A percentile compares a stretch with the other conserved stretches of the same genome.
phyloP scores from a whole-genome alignment of 2,888 invertebrate genomes.

The Agrilus mali region DNA sequence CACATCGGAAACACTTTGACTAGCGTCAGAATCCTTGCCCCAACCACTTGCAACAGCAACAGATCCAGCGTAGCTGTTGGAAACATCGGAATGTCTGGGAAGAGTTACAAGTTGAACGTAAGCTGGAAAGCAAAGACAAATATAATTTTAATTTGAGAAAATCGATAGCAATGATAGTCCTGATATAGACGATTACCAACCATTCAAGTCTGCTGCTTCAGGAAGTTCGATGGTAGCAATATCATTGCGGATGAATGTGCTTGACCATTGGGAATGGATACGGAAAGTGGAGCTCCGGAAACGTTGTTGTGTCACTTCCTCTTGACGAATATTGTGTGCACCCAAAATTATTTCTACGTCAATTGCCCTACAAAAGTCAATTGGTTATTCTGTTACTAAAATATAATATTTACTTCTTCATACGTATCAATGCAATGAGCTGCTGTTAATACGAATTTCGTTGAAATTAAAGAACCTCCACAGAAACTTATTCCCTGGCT shows the following conservation, averaged over 20 bases:
- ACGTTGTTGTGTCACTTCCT: conserved; percentile 21
- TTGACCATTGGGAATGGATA: conserved; percentile 11
- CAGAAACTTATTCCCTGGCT: conserved; percentile 3
- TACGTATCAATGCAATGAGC: conserved; percentile 7
- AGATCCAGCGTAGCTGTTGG: conserved; percentile 27
- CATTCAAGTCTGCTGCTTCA: conserved; percentile 25
- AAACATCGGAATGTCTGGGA: conserved; percentile 3
- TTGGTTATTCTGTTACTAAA: background rate
- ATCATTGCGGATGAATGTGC: conserved; percentile 24
- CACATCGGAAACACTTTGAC: conserved; percentile 27
- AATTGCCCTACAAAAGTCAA: conserved; percentile 8
- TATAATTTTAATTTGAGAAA: background rate
- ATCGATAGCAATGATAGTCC: conserved; percentile 1
- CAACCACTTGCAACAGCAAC: conserved; percentile 35
- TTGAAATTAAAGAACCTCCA: conserved; percentile 3
- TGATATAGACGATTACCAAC: conserved; percentile 17
- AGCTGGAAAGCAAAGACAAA: conserved; percentile 4
- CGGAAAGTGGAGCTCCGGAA: conserved; percentile 9
- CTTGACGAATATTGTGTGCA: conserved; percentile 20
- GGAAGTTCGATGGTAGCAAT: conserved; percentile 34
- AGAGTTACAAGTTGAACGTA: conserved; percentile 10
- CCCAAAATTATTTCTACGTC: conserved; percentile 16
- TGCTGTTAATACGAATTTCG: conserved; percentile 5
- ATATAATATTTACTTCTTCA: background rate
- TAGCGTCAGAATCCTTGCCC: conserved; percentile 30